Evolutionary conservation across 2,797 vertebrate species (phyloP).

Genomic region (Micromesistius poutassou): DNA sequence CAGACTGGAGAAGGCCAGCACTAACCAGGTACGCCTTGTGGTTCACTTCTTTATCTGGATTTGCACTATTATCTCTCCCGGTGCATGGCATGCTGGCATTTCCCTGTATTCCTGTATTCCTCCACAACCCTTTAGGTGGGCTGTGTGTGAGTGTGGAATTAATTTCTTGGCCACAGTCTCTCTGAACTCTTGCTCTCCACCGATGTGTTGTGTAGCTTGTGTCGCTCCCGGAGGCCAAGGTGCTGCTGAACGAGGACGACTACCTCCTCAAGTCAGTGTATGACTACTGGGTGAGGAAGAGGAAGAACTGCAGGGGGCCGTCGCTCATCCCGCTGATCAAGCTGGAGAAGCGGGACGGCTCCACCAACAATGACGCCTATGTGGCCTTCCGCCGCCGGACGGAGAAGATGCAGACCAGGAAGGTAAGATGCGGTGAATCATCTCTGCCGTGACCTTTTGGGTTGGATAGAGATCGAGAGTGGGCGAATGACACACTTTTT

Average conservation of each 20-base stretch:
- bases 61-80: not conserved
- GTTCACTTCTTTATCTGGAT: not conserved
- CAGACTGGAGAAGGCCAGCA: slow-evolving; percentile 89
- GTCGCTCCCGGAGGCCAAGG: slow-evolving; percentile 86
- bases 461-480: not conserved
- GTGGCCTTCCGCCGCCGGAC: slow-evolving; percentile 91
- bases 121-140: too few relatives aligned
- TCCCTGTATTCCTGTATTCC: not conserved
- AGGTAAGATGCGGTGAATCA: slow-evolving; percentile 68
- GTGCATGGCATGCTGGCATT: not conserved
- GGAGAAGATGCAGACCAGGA: slow-evolving; percentile 94
- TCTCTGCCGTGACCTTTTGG: not conserved
- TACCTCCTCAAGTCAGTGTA: slow-evolving; percentile 94
- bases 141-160: not conserved
- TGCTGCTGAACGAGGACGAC: slow-evolving; percentile 92
- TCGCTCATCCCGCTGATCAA: slow-evolving; percentile 86
- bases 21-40: slow-evolving; percentile 79
- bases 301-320: slow-evolving; percentile 83
- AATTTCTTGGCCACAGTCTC: not conserved
- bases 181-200: not conserved
- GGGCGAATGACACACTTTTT: not conserved
- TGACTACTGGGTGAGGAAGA: slow-evolving; percentile 93
- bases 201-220: slow-evolving; percentile 73
- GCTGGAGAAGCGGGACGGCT: slow-evolving; percentile 89
- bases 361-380: slow-evolving; percentile 88